Evolutionary conservation across 2,797 vertebrate species (phyloP).

Genomic region (Hydrocynus forskahlii): DNA sequence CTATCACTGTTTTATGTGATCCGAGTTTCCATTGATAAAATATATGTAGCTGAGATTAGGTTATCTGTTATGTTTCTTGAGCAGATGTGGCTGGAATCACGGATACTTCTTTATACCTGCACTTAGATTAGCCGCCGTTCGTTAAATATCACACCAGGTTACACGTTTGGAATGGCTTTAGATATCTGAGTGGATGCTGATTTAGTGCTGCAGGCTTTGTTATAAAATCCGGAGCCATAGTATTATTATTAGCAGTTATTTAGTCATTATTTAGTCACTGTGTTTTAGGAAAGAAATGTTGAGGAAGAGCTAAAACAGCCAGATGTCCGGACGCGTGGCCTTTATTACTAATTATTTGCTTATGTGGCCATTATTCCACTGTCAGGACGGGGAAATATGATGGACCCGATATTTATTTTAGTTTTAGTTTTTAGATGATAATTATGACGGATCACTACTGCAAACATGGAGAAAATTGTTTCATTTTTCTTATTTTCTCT

Average conservation of each 20-base stretch:
- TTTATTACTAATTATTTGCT: constrained; percentile 7
- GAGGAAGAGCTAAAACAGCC: not conserved
- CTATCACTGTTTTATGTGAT: constrained; percentile 73
- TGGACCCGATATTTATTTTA: too few relatives aligned
- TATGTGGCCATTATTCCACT: not conserved
- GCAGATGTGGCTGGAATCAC: constrained; percentile 38
- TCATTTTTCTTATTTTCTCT: constrained; percentile 8
- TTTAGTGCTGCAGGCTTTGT: not conserved
- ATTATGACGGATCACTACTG: constrained; percentile 36
- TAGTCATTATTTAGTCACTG: too few relatives aligned
- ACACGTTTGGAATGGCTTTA: not conserved
- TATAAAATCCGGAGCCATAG: not conserved
- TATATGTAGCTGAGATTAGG: constrained; percentile 58
- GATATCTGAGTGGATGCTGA: not conserved
- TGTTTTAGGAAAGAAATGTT: too few relatives aligned
- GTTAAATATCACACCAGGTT: constrained; percentile 36
- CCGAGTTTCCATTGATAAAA: constrained; percentile 70
- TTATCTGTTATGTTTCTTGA: constrained; percentile 61
- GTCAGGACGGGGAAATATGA: constrained; percentile 3
- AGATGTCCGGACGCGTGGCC: constrained; percentile 16
- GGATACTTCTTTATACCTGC: constrained; percentile 60
- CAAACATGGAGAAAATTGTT: constrained; percentile 12
- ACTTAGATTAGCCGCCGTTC: constrained; percentile 58
- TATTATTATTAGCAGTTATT: too few relatives aligned
- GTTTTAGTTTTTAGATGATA: not conserved